These are phyloP conservation scores for Steinernema carpocapsae DNA, from an alignment of 2,888 invertebrate genomes.

Conservation along the genomic window DNA sequence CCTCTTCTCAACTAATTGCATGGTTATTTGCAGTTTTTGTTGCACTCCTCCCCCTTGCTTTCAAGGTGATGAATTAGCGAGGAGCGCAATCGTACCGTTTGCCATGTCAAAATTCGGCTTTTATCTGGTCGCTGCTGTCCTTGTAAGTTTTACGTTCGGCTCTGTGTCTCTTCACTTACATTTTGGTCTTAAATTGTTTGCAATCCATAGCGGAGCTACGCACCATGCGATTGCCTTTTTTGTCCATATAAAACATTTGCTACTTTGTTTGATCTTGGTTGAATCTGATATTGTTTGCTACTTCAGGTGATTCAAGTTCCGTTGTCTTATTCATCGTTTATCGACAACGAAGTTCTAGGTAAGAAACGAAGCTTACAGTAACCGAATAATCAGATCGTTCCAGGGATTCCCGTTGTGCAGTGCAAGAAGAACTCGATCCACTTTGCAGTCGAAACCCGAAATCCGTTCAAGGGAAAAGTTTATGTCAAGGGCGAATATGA, in stretches of 20 bases:
- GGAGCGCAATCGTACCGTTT: not conserved
- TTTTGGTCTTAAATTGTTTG: no score
- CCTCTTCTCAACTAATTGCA: conserved; percentile 18
- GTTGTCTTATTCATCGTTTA: not conserved
- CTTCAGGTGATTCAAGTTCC: not conserved
- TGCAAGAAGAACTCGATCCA: conserved; percentile 61
- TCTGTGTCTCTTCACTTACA: no score
- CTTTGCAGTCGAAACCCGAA: conserved; percentile 58
- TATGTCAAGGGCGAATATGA: conserved; percentile 65
- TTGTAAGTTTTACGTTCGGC: no score
- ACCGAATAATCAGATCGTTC: not conserved
- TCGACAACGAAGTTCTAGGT: conserved; percentile 41
- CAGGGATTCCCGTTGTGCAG: conserved; percentile 46
- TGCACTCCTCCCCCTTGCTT: not conserved
- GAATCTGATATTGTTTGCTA: no score
- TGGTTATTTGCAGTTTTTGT: conserved; percentile 31
- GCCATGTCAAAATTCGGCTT: not conserved
- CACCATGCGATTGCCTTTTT: no score
- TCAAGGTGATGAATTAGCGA: not conserved
- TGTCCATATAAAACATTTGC: no score
- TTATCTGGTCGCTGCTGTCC: not conserved
- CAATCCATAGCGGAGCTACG: no score
- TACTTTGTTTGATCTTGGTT: no score
- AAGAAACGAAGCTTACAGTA: not conserved
- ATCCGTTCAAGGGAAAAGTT: conserved; percentile 59